Base-by-base conservation (phyloP, 2,888 invertebrate species). In the Omphaloscelis lunosa region DNA sequence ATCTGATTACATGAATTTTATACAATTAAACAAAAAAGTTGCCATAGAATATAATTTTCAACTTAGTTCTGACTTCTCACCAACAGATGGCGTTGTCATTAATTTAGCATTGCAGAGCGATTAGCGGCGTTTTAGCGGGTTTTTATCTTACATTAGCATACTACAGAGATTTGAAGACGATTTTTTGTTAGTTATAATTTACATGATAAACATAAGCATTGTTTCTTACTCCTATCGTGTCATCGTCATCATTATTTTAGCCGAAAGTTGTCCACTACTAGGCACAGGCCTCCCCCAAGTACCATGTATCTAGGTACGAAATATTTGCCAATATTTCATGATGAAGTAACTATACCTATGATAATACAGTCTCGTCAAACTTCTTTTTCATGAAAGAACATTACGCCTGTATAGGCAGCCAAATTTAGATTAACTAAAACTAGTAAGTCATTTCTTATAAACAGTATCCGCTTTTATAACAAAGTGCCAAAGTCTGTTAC, bases 41-140 rank as follows among this genome's bases (percentile, higher is more conserved):
- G 3, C 29, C 20, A 2, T 12, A 3, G 2, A 58, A 3, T 12
- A 74, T 56, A 74, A 77, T 72, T 74, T 65, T 59, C 73, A 69
- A 69, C 41, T 74, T 45, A 63, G 75, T 86, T 72, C 56, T 72
- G 41, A 73, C 53, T 75, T 59, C 41, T n/a, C 11, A 23, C 34
- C 59, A 76, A 82, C 87, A 88, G 87, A 87, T 87, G 87, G 69
- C 85, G 70, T 20, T 84, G 81, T 77, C 72, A 83, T 87, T 72
- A 86, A 80, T 72, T 81, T 72, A 48, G 62, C 81, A 79, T 88
- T 83, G 39, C 51, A 78, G 76, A 71, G 20, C 78, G 78, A 85
- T 87, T 87, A 84, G 78, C 87, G 56, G 2, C 72, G 65, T 72
- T 87, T 87, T 83, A 41, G 79, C 72, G 63, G 11, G 75, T 79